Base-by-base conservation (phyloP, 2,888 invertebrate species). In the Heliconius hortense region DNA sequence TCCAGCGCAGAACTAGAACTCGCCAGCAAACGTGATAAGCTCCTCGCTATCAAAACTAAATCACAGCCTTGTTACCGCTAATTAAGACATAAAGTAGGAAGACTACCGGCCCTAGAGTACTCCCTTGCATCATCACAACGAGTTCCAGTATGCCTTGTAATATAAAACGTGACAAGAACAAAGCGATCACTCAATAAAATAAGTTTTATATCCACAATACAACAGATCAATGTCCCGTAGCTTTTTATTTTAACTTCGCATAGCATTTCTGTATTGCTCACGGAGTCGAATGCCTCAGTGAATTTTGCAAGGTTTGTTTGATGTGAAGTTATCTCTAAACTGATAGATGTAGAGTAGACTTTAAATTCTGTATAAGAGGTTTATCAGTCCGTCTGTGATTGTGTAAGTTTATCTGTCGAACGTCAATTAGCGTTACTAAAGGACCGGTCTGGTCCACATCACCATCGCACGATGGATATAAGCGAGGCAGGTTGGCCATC, bases 181-280 rank as follows among this genome's bases (percentile, higher is more conserved):
- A 82, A 86, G 81, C 84, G 87, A 90, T 91, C 90, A 89, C 88
- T 90, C 89, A 91, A 89, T 89, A 92, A 92, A 92, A 90, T 92
- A 87, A 87, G 83, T 91, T 93, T 92, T 93, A 93, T 92, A 89
- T 83, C 87, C 80, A 86, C 83, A 82, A 82, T 81, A 85, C 86
- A 88, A 91, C 91, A 90, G 92, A 90, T 89, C 91, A 92, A 88
- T 91, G 88, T 92, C 83, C 87, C 82, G 73, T 86, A 84, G 77
- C 86, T 87, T 87, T 88, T 89, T 88, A 80, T 85, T 83, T 80
- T 77, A 82, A 82, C 82, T 88, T 86, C 83, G 81, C 82, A 79
- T 78, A 80, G 84, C 87, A n/a, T 91, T 89, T 89, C 88, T 86
- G 88, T 86, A 82, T 84, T 78, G 82, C 80, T 79, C 80, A 85